phyloP scores from a whole-genome alignment of 2,113 vertebrate genomes.

The Anhinga anhinga region DNA sequence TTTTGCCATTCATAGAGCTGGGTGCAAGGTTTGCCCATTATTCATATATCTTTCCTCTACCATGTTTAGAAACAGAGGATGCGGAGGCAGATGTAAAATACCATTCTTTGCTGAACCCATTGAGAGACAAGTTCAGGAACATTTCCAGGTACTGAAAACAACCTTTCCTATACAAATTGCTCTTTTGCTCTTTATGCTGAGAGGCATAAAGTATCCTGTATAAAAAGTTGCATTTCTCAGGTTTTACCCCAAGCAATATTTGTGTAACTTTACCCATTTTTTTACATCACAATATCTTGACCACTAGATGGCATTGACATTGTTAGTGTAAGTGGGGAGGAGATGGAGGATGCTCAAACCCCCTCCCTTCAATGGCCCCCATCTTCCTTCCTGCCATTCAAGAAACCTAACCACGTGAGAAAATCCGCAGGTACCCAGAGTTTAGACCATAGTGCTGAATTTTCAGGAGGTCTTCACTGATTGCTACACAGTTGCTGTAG shows the following conservation, averaged over 20 bases:
- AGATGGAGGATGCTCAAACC: background rate
- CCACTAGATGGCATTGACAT: constrained; percentile 42
- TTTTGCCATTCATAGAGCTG: background rate
- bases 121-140: background rate
- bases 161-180: background rate
- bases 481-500: background rate
- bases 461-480: background rate
- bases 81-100: background rate
- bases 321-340: background rate
- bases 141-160: background rate
- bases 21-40: background rate
- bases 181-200: background rate
- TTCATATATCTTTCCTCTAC: background rate
- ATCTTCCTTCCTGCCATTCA: background rate
- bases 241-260: background rate
- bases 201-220: background rate
- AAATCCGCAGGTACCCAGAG: background rate
- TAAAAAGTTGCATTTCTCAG: background rate
- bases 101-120: background rate
- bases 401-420: background rate
- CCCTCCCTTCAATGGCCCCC: background rate
- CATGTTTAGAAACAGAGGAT: background rate
- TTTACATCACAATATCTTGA: background rate
- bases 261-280: background rate
- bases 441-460: background rate